Evolutionary conservation across 1,140 invertebrate genomes (phyloP).

Genomic region (Bombus superbus): DNA sequence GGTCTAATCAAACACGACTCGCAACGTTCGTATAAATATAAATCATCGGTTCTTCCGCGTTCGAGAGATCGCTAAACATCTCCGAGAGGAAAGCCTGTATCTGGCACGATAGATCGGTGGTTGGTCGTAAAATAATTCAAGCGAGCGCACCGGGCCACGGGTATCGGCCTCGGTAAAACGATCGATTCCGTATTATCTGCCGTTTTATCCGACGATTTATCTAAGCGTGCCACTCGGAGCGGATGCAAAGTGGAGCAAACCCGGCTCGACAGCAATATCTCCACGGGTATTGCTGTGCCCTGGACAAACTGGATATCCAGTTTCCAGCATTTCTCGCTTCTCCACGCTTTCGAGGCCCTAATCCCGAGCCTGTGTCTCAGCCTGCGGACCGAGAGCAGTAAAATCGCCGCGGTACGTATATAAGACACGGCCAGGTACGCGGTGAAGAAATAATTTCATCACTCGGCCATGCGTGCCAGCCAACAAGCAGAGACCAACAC

Average conservation of each 20-base stretch:
- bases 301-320: slow-evolving; percentile 71
- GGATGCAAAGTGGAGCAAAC: slow-evolving; percentile 64
- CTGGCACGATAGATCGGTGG: slow-evolving; percentile 20
- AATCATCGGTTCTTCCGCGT: slow-evolving; percentile 32
- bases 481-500: neutral
- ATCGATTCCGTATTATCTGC: slow-evolving; percentile 62
- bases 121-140: slow-evolving; percentile 55
- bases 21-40: neutral
- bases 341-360: slow-evolving; percentile 66
- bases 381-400: slow-evolving; percentile 36
- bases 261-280: slow-evolving; percentile 56
- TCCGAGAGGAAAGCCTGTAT: neutral
- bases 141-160: neutral
- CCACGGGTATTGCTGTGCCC: slow-evolving; percentile 63
- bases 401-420: slow-evolving; percentile 42
- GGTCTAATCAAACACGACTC: slow-evolving; percentile 2
- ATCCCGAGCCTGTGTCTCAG: slow-evolving; percentile 47
- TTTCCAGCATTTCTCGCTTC: slow-evolving; percentile 71
- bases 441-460: slow-evolving; percentile 59
- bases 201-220: slow-evolving; percentile 69
- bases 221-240: slow-evolving; percentile 37
- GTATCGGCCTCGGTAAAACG: slow-evolving; percentile 37
- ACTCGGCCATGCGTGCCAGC: slow-evolving; percentile 7
- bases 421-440: slow-evolving; percentile 10
- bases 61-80: slow-evolving; percentile 12